Evolutionary conservation across 1,140 invertebrate species (phyloP).

Genomic region (Drosophila teissieri): DNA sequence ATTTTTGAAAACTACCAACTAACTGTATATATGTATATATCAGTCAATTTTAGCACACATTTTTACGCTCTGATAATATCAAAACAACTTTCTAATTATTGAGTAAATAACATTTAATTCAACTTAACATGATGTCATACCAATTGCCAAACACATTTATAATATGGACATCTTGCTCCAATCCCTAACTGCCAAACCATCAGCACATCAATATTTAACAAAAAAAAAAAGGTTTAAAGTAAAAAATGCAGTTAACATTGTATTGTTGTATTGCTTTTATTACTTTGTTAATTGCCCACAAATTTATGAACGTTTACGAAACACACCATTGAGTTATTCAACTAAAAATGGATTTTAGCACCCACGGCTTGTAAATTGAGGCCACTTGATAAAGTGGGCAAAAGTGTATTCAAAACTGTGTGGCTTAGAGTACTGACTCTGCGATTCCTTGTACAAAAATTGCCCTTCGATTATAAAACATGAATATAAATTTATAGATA

Average conservation of each 20-base stretch:
- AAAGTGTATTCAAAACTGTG: constrained; percentile 4
- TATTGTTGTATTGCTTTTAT: background rate
- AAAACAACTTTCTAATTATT: background rate
- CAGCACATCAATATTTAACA: background rate
- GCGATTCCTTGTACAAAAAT: background rate
- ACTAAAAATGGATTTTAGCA: constrained; percentile 22
- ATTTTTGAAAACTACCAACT: no score
- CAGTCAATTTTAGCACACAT: background rate
- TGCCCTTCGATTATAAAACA: no score
- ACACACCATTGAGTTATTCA: constrained; percentile 8
- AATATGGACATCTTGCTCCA: no score
- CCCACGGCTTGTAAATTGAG: background rate
- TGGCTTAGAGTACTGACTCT: background rate
- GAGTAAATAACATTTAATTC: no score
- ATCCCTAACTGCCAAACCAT: no score
- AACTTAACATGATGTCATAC: no score
- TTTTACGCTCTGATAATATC: background rate
- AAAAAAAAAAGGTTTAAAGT: constrained; percentile 4
- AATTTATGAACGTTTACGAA: constrained; percentile 13
- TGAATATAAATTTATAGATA: no score
- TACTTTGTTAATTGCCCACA: constrained; percentile 7
- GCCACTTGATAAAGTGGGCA: background rate
- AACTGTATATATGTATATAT: no score
- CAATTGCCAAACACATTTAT: no score
- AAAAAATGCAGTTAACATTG: background rate